phyloP scores from a whole-genome alignment of 2,797 vertebrate genomes.

The Chelidonichthys spinosus region DNA sequence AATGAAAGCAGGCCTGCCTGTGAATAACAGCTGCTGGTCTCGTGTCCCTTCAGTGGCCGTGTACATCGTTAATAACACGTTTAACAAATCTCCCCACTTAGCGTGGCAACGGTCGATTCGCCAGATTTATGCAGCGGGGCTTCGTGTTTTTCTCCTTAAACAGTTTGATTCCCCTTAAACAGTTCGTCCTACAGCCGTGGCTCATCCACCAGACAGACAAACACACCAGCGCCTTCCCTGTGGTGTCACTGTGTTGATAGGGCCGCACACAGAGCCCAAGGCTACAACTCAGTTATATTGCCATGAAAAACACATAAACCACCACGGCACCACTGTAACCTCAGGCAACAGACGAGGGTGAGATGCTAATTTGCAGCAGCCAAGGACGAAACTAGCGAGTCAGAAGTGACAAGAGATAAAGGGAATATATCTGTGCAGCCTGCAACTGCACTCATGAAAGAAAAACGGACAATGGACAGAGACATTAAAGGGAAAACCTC shows the following conservation, averaged over 20 bases:
- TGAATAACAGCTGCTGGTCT: conserved; percentile 45
- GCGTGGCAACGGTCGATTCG: neutral
- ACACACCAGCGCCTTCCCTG: conserved; percentile 48
- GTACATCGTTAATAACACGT: conserved; percentile 30
- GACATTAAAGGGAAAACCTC: neutral
- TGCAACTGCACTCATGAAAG: neutral
- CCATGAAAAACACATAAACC: conserved; percentile 33
- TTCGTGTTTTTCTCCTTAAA: conserved; percentile 7
- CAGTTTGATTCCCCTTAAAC: conserved; percentile 33
- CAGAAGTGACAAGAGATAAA: conserved; percentile 4
- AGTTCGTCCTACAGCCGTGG: conserved; percentile 30
- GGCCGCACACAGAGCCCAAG: conserved; percentile 31
- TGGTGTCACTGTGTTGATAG: conserved; percentile 31
- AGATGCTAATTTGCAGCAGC: conserved; percentile 35
- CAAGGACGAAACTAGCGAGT: conserved; percentile 32
- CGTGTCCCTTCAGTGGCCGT: conserved; percentile 8
- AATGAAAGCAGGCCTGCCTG: conserved; percentile 57
- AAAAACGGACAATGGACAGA: neutral
- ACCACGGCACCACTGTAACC: neutral
- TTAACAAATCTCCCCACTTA: conserved; percentile 28
- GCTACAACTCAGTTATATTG: conserved; percentile 42
- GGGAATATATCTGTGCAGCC: conserved; percentile 12
- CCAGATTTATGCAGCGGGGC: conserved; percentile 10
- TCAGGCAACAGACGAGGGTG: conserved; percentile 6
- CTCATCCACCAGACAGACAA: conserved; percentile 66